Evolutionary conservation across 2,113 vertebrate species (phyloP).

Genomic region (Corythornis vintsioides): DNA sequence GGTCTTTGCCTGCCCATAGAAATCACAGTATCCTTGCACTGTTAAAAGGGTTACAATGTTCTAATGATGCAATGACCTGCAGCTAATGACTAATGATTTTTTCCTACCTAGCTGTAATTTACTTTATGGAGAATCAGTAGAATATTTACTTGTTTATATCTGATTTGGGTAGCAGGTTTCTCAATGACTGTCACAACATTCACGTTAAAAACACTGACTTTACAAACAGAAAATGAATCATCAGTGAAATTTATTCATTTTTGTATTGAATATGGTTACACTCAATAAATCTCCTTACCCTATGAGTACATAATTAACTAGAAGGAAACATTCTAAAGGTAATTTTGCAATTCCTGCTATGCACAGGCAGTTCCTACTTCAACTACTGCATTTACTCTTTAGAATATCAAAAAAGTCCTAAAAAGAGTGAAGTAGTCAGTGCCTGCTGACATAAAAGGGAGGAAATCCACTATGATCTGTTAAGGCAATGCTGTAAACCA

Average conservation of each 20-base stretch:
- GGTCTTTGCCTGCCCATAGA: neutral
- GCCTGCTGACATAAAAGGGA: neutral
- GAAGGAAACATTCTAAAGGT: neutral
- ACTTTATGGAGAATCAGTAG: neutral
- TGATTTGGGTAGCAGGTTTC: neutral
- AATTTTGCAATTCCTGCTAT: neutral
- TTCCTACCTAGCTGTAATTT: neutral
- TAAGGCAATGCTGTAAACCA: neutral
- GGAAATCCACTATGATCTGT: neutral
- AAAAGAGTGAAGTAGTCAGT: neutral
- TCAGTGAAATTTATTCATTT: constrained; percentile 15
- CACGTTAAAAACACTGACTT: neutral
- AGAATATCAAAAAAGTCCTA: neutral
- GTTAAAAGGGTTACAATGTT: neutral
- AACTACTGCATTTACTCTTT: neutral
- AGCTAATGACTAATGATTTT: neutral
- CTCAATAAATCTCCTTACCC: neutral
- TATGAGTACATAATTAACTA: neutral
- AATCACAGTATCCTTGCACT: neutral
- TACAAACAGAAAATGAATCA: neutral
- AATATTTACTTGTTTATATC: neutral
- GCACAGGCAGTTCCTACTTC: neutral
- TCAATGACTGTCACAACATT: neutral
- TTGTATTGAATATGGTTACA: neutral
- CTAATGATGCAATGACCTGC: neutral